Base-by-base conservation (phyloP, 2,797 vertebrate species). In the Ctenopoma kingsleyae region DNA sequence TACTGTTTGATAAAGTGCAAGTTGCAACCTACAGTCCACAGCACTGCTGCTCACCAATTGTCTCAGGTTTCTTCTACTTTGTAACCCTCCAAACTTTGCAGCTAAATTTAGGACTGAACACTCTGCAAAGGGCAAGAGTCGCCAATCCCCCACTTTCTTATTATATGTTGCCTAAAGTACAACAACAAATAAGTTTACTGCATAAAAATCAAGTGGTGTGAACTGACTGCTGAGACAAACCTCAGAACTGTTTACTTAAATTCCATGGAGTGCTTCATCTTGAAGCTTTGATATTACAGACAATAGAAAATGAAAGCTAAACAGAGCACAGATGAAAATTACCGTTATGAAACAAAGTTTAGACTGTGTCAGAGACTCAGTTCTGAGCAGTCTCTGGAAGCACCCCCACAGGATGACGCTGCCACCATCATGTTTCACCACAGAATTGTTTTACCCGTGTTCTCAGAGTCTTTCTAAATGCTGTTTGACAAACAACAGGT, bases 81-180 rank as follows among this genome's bases (percentile, higher is more conserved):
- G 19, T 81, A 63, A 83, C 19, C 63, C 59, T 64, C 52, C 68
- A 44, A 80, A 84, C 52, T 74, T 63, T 80, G 66, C 32, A 67
- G 85, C 89, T 92, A 93, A 90, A 92, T 81, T 90, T 93, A 91
- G 91, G 61, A 41, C 52, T 44, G 61, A 75, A 81, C 48, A 27
- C 65, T 83, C 61, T 67, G 74, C 19, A 92, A 92, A 91, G 89
- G 87, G 73, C 86, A 92, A 67, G 32, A 38, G 74, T 67, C 32
- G 70, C 64, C 40, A 51, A 56, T 58, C 22, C 15, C 13, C 22
- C 20, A 27, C 23, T 3, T 15, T 15, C 3, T 15, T 11, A 51
- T 52, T 19, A 16, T 49, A 50, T 12, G 47, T n/a, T 41, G 15
- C 62, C 19, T 52, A 48, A 3, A 54, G 36, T 19, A 56, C 5